A percentile compares a stretch with the other conserved stretches of the same genome.
phyloP scores from a whole-genome alignment of 2,888 invertebrate genomes.

The Cephus pygmeus region DNA sequence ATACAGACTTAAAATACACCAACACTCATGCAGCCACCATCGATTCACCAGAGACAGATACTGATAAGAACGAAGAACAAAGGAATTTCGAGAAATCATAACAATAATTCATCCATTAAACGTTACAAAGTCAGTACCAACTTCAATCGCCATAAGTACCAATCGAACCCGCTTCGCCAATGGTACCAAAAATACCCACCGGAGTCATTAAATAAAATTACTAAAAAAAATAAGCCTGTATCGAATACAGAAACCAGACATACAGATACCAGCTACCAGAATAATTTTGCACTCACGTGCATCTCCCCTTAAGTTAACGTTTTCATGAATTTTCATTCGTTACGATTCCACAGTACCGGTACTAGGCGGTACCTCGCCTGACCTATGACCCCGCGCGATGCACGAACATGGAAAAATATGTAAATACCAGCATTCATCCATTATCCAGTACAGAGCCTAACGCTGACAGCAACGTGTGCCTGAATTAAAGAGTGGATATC shows the following conservation, averaged over 20 bases:
- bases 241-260: not conserved
- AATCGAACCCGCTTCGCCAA: not conserved
- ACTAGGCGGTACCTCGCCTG: constrained; percentile 58
- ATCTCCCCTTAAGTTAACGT: not conserved
- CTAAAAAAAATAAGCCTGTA: not conserved
- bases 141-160: not conserved
- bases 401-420: constrained; percentile 59
- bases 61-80: not conserved
- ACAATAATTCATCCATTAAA: not conserved
- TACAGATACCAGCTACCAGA: not conserved
- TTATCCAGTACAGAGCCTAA: constrained; percentile 38
- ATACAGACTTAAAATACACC: not conserved
- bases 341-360: constrained; percentile 28
- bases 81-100: not conserved
- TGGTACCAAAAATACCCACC: not conserved
- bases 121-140: not conserved
- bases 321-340: not conserved
- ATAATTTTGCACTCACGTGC: not conserved
- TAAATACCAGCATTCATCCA: constrained; percentile 53
- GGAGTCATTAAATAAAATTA: not conserved
- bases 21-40: not conserved
- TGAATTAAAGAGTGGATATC: not conserved
- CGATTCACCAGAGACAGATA: not conserved
- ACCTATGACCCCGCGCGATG: constrained; percentile 41
- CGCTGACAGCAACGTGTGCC: not conserved